A percentile compares a stretch with the other conserved stretches of the same genome.
These are phyloP conservation scores for Marasmarcha lunaedactyla DNA, from an alignment of 2,888 invertebrate species.

Conservation along the genomic window DNA sequence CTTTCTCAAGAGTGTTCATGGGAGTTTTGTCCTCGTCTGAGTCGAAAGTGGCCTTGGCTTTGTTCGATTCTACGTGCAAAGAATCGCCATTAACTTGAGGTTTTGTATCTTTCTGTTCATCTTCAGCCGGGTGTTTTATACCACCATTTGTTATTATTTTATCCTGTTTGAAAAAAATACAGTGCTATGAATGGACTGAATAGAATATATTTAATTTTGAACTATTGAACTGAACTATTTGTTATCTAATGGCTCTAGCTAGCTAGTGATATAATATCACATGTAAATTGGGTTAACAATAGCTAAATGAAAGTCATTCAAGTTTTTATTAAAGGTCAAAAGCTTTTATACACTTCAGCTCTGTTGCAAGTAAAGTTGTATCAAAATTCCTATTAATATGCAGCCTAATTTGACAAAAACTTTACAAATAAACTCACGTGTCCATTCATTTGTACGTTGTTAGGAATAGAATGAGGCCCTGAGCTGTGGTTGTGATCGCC, in stretches of 20 bases:
- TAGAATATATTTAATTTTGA: conserved; percentile 3
- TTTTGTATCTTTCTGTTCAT: conserved; percentile 29
- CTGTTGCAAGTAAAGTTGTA: too few species aligned
- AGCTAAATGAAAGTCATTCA: too few species aligned
- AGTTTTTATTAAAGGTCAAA: too few species aligned
- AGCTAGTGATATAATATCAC: too few species aligned
- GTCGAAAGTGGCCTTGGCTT: conserved; percentile 65
- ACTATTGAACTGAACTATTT: too few species aligned
- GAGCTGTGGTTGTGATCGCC: conserved; percentile 76
- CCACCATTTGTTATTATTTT: conserved; percentile 52
- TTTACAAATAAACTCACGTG: conserved; percentile 50
- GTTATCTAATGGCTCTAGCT: too few species aligned
- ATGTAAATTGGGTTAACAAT: too few species aligned
- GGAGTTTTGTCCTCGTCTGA: conserved; percentile 68
- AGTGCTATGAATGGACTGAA: too few species aligned
- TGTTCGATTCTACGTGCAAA: conserved; percentile 60
- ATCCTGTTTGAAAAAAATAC: conserved; percentile 27
- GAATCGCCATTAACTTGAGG: conserved; percentile 61
- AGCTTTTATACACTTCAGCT: too few species aligned
- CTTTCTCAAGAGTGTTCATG: conserved; percentile 63
- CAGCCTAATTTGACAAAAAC: too few species aligned
- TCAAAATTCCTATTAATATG: too few species aligned
- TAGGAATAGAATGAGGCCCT: conserved; percentile 61
- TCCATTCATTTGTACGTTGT: conserved; percentile 40
- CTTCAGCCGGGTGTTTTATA: conserved; percentile 41